These are phyloP conservation scores for Gopherus evgoodei DNA, from an alignment of 2,113 vertebrate species.

Conservation along the genomic window DNA sequence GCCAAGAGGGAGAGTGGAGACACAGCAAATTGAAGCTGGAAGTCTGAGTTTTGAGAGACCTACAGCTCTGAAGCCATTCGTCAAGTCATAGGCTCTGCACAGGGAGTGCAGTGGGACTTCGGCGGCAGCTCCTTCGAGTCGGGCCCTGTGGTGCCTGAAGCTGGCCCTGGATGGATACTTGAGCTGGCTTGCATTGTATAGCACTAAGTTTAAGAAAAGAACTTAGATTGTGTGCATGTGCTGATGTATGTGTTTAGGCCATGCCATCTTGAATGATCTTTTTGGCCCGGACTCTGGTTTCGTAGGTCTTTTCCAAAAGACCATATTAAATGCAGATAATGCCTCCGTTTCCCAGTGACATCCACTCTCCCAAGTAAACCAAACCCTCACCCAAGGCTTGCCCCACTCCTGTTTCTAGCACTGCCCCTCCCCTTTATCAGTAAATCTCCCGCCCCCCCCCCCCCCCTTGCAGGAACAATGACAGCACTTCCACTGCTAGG, in stretches of 20 bases:
- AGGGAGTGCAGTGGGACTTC: not conserved
- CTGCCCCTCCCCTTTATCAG: not conserved
- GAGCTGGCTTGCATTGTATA: not conserved
- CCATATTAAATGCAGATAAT: not conserved
- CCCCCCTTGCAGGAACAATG: not conserved
- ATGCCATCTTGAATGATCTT: not conserved
- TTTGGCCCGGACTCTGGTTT: not conserved
- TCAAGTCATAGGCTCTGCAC: accelerated
- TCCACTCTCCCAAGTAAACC: not conserved
- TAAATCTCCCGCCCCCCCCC: not conserved
- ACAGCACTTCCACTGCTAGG: not conserved
- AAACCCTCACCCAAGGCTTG: too few species aligned
- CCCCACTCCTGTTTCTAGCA: not conserved
- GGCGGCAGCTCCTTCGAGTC: too few species aligned
- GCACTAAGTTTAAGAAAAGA: not conserved
- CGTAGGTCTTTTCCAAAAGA: not conserved
- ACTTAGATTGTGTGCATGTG: not conserved
- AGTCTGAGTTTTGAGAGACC: not conserved
- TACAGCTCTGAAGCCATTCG: accelerated
- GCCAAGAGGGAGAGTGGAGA: not conserved
- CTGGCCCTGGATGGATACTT: not conserved
- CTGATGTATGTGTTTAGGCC: not conserved
- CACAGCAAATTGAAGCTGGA: not conserved
- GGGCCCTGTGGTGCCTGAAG: too few species aligned
- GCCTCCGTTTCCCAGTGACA: not conserved